A percentile compares a stretch with the other conserved stretches of the same genome.
Evolutionary conservation across 1,140 invertebrate genomes (phyloP).

Genomic region (Papilio xuthus): DNA sequence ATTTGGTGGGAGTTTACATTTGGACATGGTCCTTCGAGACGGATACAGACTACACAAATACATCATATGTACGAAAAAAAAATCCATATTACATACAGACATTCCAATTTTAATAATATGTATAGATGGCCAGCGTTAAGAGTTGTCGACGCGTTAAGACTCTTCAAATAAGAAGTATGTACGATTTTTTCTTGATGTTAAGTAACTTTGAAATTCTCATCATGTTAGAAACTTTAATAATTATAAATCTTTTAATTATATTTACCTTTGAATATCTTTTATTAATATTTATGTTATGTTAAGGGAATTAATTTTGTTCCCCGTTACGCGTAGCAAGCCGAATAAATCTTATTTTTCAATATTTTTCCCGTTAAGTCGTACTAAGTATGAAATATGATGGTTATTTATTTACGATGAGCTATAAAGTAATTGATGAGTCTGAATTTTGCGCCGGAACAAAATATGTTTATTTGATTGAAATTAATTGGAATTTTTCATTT

Average conservation of each 20-base stretch:
- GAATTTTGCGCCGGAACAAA: neutral
- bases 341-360: constrained; percentile 15
- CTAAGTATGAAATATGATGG: constrained; percentile 9
- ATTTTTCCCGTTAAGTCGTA: neutral
- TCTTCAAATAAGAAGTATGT: no score
- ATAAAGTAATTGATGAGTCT: neutral
- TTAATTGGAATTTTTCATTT: neutral
- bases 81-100: no score
- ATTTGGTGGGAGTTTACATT: no score
- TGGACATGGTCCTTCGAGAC: no score
- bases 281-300: constrained; percentile 1
- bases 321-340: neutral
- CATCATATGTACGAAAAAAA: no score
- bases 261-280: neutral
- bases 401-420: neutral
- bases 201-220: neutral
- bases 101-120: no score
- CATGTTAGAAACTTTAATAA: neutral
- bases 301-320: neutral
- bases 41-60: no score
- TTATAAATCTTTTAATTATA: neutral
- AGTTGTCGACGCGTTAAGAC: no score
- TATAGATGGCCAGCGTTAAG: no score
- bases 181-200: no score
- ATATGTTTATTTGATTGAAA: neutral